These are phyloP conservation scores for Meandrina meandrites DNA, from an alignment of 92 coral and sea anemone species.

Conservation along the genomic window DNA sequence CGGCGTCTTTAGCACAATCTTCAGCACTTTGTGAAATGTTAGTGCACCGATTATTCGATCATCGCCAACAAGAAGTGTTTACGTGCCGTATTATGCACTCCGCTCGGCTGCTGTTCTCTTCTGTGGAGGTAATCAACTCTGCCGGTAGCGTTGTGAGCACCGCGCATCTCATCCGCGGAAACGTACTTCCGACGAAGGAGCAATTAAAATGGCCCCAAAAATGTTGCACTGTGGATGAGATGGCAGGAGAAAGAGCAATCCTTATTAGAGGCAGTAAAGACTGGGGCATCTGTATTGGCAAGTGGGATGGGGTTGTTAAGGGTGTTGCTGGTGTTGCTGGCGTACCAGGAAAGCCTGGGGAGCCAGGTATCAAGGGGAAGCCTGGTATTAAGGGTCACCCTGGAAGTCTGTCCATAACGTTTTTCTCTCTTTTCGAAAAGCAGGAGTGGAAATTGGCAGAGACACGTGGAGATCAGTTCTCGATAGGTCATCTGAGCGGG, in stretches of 20 bases:
- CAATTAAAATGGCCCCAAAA: constrained; percentile 37
- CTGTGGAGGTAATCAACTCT: constrained; percentile 67
- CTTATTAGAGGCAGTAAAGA: constrained; percentile 74
- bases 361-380: constrained; percentile 11
- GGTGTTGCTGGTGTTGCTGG: constrained; percentile 57
- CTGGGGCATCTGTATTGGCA: constrained; percentile 80
- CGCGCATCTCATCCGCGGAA: constrained; percentile 65
- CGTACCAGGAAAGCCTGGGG: background rate
- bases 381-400: constrained; percentile 49
- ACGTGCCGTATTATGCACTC: constrained; percentile 73
- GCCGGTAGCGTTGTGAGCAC: constrained; percentile 61
- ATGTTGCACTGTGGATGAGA: constrained; percentile 27
- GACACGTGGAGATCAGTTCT: constrained; percentile 30
- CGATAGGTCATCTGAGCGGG: constrained; percentile 34
- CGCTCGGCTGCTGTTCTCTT: constrained; percentile 60
- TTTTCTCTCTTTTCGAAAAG: constrained; percentile 41
- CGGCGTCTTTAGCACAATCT: constrained; percentile 42
- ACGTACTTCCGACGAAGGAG: constrained; percentile 56
- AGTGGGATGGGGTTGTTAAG: constrained; percentile 63
- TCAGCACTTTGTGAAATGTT: constrained; percentile 50
- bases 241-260: constrained; percentile 65
- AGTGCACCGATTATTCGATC: constrained; percentile 52
- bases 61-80: constrained; percentile 41
- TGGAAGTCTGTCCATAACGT: constrained; percentile 46
- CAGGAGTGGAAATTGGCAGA: constrained; percentile 40